phyloP scores from a whole-genome alignment of 2,113 vertebrate species.

The Corynorhinus townsendii region DNA sequence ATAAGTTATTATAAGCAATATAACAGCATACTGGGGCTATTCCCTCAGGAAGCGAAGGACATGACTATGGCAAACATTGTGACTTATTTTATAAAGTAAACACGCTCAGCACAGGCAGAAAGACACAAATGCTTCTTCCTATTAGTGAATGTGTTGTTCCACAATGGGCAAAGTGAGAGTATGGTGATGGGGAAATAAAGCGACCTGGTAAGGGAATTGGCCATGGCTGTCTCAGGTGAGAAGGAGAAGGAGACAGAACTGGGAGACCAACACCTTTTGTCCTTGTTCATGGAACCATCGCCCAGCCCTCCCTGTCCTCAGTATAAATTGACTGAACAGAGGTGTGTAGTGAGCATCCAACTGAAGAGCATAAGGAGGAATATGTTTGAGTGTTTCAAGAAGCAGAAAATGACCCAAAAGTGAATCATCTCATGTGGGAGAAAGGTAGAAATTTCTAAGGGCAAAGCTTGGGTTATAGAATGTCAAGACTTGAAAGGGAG shows the following conservation, averaged over 20 bases:
- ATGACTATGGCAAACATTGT: neutral
- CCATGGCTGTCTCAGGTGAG: neutral
- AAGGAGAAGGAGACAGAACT: neutral
- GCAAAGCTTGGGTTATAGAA: neutral
- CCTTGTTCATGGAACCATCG: neutral
- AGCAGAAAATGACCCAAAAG: neutral
- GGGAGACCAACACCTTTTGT: too few relatives aligned
- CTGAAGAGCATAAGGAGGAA: neutral
- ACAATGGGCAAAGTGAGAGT: neutral
- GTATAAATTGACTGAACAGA: neutral
- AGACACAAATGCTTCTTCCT: neutral
- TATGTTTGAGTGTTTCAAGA: neutral
- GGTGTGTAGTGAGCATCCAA: neutral
- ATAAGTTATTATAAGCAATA: neutral
- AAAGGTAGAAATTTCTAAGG: neutral
- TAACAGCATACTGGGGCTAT: neutral
- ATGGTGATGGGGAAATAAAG: neutral
- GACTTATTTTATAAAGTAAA: neutral
- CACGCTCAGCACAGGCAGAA: neutral
- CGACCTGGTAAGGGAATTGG: neutral
- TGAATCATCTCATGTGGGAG: neutral
- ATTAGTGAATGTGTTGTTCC: neutral
- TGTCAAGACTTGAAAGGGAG: neutral
- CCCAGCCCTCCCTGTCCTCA: fast-evolving
- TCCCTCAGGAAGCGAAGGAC: neutral